phyloP scores from a whole-genome alignment of 1,140 invertebrate genomes.

The Mycetomoellerius zeteki region DNA sequence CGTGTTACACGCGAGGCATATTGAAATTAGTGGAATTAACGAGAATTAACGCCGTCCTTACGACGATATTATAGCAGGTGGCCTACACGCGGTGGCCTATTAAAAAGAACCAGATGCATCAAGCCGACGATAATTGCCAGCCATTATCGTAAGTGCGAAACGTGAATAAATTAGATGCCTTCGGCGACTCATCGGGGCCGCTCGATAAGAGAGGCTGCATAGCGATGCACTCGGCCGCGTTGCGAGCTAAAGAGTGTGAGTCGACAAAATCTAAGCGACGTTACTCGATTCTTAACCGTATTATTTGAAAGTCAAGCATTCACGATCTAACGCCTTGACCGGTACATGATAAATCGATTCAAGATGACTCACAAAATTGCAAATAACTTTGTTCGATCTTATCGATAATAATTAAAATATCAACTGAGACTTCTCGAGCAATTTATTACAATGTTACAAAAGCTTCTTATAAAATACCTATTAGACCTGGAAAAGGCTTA shows the following conservation, averaged over 20 bases:
- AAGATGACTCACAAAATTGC: conserved; percentile 32
- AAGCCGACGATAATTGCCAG: conserved; percentile 43
- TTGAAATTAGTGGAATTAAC: conserved; percentile 39
- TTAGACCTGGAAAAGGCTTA: not conserved
- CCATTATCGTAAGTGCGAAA: conserved; percentile 34
- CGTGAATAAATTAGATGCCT: conserved; percentile 44
- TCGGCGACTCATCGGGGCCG: conserved; percentile 21
- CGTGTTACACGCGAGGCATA: conserved; percentile 33
- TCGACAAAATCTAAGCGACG: conserved; percentile 44
- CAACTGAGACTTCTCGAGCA: conserved; percentile 1
- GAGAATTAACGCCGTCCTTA: conserved; percentile 26
- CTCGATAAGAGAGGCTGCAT: conserved; percentile 17
- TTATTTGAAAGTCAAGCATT: conserved; percentile 53
- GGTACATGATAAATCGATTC: conserved; percentile 28
- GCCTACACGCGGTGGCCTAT: not conserved
- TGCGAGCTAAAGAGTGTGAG: conserved; percentile 34
- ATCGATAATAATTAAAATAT: conserved; percentile 58
- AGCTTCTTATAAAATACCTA: no score
- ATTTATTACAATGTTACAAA: not conserved
- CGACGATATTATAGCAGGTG: not conserved
- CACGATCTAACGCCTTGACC: conserved; percentile 26
- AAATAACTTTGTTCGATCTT: conserved; percentile 14
- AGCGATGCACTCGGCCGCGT: not conserved
- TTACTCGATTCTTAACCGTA: not conserved
- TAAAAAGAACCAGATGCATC: conserved; percentile 25